Base-by-base conservation (phyloP, 2,113 vertebrate species). In the Sander lucioperca region DNA sequence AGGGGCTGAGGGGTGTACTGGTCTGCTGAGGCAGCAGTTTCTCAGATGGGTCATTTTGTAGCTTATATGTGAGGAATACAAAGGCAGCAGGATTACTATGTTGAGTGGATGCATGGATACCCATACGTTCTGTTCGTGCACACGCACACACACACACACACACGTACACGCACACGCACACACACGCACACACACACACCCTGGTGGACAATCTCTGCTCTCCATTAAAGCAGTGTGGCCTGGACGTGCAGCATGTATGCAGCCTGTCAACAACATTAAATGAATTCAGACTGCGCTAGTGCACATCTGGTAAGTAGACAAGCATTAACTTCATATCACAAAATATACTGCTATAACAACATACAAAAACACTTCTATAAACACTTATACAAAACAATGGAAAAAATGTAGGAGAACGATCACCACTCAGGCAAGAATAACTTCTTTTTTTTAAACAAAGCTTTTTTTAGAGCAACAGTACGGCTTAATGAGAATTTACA, bases 21-120 rank as follows among this genome's bases (percentile, higher is more conserved):
- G 56, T 76, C 67, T 80, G 94, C 94, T 94, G 94, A 95, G 69
- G 77, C 84, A 93, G 94, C 94, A 88, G 73, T 90, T 95, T 94
- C 80, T 80, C 82, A 62, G 74, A 62, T 81, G 76, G 87, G 57
- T 87, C 83, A 91, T 86, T 92, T 90, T 90, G 90, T 89, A 82
- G 89, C 83, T 88, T 77, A 83, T 79, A 87, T 73, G 77, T 82
- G 79, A 73, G 82, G 67, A 72, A 79, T 74, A 95, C 93, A 94
- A 94, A 94, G 82, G 88, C 82, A 82, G 74, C 80, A 67, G 87
- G 85, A 89, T 82, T 88, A 89, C 86, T 83, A 80, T 66, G 85
- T 67, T 51, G 54, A 79, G 85, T 66, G 83, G 84, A 88, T 83
- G 78, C 84, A 85, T 85, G 75, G 77, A 92, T 73, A 86, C 83